Percentiles rank a stretch among this genome's conserved stretches.
Conservation (phyloP, 2,888 invertebrate species). For the Biston betularia region DNA sequence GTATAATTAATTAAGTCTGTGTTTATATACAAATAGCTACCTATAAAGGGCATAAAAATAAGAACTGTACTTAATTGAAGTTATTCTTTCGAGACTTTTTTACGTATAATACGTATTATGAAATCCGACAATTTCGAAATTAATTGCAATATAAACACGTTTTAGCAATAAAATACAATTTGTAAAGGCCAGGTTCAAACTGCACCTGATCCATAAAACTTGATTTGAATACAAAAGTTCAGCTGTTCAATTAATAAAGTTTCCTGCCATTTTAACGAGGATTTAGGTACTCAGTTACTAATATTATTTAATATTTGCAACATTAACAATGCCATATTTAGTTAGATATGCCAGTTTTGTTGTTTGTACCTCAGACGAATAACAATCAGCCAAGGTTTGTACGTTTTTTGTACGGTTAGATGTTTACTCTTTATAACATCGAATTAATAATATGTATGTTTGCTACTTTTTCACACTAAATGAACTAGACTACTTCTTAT, state of each 20-base stretch:
- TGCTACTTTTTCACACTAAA: too few relatives aligned
- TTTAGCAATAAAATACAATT: conserved; percentile 36
- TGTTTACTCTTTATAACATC: too few relatives aligned
- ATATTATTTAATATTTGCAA: too few relatives aligned
- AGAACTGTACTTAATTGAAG: background rate
- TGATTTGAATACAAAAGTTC: conserved; percentile 33
- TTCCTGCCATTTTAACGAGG: conserved; percentile 22
- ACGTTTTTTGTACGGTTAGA: too few relatives aligned
- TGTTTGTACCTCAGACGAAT: too few relatives aligned
- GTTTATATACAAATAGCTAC: background rate
- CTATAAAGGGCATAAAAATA: background rate
- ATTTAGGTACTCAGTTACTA: background rate
- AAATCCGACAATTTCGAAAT: conserved; percentile 1
- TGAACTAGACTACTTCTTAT: too few relatives aligned
- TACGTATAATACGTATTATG: background rate
- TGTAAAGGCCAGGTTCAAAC: conserved; percentile 43
- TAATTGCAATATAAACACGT: conserved; percentile 30
- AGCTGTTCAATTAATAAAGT: conserved; percentile 25
- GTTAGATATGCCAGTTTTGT: too few relatives aligned
- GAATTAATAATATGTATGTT: too few relatives aligned
- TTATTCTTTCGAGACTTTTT: background rate
- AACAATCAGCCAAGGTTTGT: too few relatives aligned
- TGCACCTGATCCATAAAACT: conserved; percentile 16
- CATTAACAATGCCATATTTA: too few relatives aligned
- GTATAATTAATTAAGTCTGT: background rate